These are phyloP conservation scores for Ceuthmochares aereus DNA, from an alignment of 2,113 vertebrate species.

Conservation along the genomic window DNA sequence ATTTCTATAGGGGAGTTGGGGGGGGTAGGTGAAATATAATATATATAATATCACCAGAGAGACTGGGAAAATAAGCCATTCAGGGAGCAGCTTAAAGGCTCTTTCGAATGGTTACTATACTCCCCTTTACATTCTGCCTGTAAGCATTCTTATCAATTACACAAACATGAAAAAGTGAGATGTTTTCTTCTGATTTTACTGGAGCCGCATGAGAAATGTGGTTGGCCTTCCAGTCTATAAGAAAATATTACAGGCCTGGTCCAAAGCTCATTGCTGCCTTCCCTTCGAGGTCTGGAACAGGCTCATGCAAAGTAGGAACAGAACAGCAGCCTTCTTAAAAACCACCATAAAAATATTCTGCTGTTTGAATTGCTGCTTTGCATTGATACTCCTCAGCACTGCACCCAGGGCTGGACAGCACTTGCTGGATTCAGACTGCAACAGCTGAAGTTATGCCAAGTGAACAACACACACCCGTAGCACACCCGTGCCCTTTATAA, in stretches of 20 bases:
- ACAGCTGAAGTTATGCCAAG: constrained; percentile 32
- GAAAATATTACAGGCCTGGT: neutral
- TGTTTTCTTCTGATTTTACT: neutral
- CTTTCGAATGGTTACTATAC: neutral
- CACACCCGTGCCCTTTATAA: constrained; percentile 55
- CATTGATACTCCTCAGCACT: neutral
- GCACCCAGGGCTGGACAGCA: constrained; percentile 14
- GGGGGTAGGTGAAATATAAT: neutral
- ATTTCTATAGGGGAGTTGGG: neutral
- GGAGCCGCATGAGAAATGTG: neutral
- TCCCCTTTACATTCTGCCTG: neutral
- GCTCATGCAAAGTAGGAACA: neutral
- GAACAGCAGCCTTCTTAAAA: neutral
- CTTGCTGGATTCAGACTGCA: neutral
- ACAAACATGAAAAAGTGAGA: neutral
- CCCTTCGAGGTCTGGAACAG: neutral
- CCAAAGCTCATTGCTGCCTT: neutral
- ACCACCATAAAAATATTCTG: neutral
- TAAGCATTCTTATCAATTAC: neutral
- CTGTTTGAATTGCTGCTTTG: neutral
- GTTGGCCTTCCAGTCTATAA: neutral
- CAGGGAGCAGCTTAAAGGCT: neutral
- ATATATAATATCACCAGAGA: neutral
- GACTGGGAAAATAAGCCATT: neutral
- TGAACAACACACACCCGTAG: neutral